These are phyloP conservation scores for Dolomedes plantarius DNA, from an alignment of 2,888 invertebrate species.

Conservation along the genomic window DNA sequence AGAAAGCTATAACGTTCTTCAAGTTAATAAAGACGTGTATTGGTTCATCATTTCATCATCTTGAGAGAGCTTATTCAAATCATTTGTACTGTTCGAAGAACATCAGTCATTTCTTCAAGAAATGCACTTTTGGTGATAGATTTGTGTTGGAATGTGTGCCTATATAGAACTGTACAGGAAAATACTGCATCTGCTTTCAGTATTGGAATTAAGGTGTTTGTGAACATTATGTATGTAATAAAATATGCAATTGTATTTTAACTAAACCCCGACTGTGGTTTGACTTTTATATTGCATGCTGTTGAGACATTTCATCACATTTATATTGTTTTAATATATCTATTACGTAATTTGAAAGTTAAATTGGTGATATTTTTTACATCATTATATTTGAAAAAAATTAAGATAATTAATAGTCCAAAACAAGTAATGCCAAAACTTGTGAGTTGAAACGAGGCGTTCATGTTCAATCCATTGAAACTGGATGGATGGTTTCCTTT, in stretches of 20 bases:
- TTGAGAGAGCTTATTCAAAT: neutral
- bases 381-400: no score
- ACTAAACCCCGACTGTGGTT: neutral
- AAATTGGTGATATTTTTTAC: no score
- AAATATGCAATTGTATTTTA: neutral
- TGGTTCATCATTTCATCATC: conserved; percentile 3
- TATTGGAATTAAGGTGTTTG: neutral
- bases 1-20: conserved; percentile 2
- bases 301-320: no score
- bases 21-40: neutral
- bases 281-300: neutral
- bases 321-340: no score
- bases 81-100: neutral
- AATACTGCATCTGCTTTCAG: neutral
- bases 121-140: neutral
- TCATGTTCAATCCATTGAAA: no score
- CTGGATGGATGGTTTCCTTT: no score
- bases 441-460: no score
- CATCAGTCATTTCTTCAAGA: neutral
- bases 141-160: neutral
- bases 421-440: no score
- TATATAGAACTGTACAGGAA: neutral
- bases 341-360: no score
- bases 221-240: neutral
- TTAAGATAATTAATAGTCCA: no score